phyloP scores from a whole-genome alignment of 2,888 invertebrate species.

The Coronaproctus castanopsis region DNA sequence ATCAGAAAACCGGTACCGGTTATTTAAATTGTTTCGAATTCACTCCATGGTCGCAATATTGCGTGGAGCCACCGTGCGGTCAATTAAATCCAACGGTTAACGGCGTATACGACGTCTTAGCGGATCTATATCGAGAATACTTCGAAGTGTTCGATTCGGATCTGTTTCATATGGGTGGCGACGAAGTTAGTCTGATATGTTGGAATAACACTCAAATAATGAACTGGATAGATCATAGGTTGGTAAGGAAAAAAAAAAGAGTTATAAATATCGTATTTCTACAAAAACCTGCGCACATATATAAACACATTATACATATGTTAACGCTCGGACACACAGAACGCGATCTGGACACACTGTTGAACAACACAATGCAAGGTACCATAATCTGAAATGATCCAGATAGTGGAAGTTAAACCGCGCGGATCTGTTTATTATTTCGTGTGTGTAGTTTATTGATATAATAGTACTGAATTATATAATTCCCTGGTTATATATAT shows the following conservation, averaged over 20 bases:
- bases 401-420: too few relatives aligned
- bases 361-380: too few relatives aligned
- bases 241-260: too few relatives aligned
- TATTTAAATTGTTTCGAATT: slow-evolving; percentile 37
- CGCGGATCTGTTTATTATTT: too few relatives aligned
- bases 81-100: slow-evolving; percentile 59
- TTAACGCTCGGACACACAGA: too few relatives aligned
- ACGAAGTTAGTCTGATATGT: slow-evolving; percentile 36
- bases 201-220: slow-evolving; percentile 56
- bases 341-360: too few relatives aligned
- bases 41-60: slow-evolving; percentile 33
- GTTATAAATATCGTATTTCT: not conserved
- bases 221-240: slow-evolving; percentile 37
- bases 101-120: slow-evolving; percentile 42
- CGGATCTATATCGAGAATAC: slow-evolving; percentile 36
- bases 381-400: too few relatives aligned
- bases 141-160: slow-evolving; percentile 23
- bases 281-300: slow-evolving; percentile 17
- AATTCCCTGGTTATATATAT: too few relatives aligned
- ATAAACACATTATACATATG: too few relatives aligned
- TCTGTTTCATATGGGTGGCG: slow-evolving; percentile 59
- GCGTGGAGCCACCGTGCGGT: slow-evolving; percentile 66
- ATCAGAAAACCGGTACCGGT: not conserved
- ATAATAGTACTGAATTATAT: too few relatives aligned
- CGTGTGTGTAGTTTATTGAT: too few relatives aligned